Conservation (phyloP, 2,797 vertebrate genomes). For the Neostethus bicornis region DNA sequence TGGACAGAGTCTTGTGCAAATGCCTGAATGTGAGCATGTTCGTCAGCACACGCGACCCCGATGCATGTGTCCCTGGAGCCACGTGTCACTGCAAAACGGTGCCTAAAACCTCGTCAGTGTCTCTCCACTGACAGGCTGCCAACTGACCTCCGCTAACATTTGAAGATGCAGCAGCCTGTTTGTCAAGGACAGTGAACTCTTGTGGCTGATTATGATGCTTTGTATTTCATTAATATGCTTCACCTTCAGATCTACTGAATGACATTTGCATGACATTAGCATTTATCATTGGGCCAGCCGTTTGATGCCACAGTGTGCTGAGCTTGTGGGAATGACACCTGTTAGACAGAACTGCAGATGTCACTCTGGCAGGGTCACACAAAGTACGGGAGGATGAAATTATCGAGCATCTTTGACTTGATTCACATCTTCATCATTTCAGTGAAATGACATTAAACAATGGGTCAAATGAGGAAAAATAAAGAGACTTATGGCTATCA, state of each 20-base stretch:
- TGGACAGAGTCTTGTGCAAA: conserved; percentile 24
- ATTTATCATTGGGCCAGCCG: conserved; percentile 49
- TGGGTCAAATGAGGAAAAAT: conserved; percentile 13
- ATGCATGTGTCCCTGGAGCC: conserved; percentile 35
- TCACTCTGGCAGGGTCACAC: conserved; percentile 25
- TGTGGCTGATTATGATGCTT: conserved; percentile 50
- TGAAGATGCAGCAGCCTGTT: conserved; percentile 35
- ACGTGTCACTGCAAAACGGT: conserved; percentile 56
- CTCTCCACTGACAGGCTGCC: conserved; percentile 41
- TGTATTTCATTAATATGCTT: conserved; percentile 63
- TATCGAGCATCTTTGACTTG: background rate
- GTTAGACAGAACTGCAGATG: conserved; percentile 54
- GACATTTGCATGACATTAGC: conserved; percentile 69
- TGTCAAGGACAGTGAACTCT: conserved; percentile 50
- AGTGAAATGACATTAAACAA: conserved; percentile 16
- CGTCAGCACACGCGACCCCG: conserved; percentile 9
- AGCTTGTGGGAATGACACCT: conserved; percentile 57
- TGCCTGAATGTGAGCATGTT: conserved; percentile 31
- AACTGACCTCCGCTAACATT: conserved; percentile 59
- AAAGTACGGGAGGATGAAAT: conserved; percentile 1
- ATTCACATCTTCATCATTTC: conserved; percentile 12
- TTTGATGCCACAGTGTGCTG: conserved; percentile 23
- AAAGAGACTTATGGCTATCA: background rate
- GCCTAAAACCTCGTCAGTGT: conserved; percentile 46
- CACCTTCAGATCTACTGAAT: conserved; percentile 61